Conservation (phyloP, 2,888 invertebrate genomes). For the Drosophila maculinotata region DNA sequence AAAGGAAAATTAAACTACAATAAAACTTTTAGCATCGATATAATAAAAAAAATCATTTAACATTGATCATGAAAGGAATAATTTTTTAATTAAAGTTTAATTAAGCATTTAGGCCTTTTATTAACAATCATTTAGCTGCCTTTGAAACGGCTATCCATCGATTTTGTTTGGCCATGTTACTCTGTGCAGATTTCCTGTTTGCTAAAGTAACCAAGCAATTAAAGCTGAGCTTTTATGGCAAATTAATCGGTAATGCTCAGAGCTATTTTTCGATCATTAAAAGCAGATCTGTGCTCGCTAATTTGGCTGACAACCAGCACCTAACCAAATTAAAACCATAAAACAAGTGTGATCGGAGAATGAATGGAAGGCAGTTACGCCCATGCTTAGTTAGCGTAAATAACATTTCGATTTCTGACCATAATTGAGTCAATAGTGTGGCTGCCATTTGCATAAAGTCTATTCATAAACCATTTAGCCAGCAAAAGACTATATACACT, state of each 20-base stretch:
- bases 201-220: constrained; percentile 35
- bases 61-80: too few species aligned
- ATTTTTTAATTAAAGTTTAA: neutral
- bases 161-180: constrained; percentile 8
- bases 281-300: constrained; percentile 55
- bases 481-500: constrained; percentile 1
- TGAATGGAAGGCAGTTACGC: constrained; percentile 41
- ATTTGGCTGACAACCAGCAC: constrained; percentile 54
- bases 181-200: constrained; percentile 35
- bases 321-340: constrained; percentile 35
- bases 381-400: constrained; percentile 41
- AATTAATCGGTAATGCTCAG: constrained; percentile 52
- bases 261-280: constrained; percentile 59
- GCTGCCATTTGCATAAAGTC: constrained; percentile 31
- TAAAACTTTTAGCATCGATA: too few species aligned
- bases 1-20: too few species aligned
- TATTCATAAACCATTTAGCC: constrained; percentile 5
- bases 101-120: neutral
- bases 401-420: constrained; percentile 36
- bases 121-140: neutral
- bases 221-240: constrained; percentile 65
- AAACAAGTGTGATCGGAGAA: constrained; percentile 32
- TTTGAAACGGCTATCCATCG: neutral
- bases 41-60: too few species aligned
- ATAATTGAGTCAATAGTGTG: constrained; percentile 34